Base-by-base conservation (phyloP, 2,888 invertebrate species). In the Fragum whitleyi region DNA sequence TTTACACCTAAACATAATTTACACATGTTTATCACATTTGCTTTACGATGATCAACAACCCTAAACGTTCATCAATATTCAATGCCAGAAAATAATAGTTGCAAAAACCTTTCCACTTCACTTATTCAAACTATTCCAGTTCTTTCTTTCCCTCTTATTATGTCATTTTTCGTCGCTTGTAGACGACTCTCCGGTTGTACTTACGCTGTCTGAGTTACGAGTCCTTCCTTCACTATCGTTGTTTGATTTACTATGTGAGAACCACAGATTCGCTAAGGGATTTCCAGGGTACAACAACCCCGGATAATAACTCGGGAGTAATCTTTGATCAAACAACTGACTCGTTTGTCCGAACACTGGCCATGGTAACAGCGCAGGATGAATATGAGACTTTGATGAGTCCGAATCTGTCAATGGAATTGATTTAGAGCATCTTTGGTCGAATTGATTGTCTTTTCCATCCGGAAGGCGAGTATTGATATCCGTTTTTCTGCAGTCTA, bases 281-380 rank as follows among this genome's bases (percentile, higher is more conserved):
- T 67, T 71, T 47, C 47, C 47, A 14, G 14, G 3, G 29, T 72
- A 77, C 16, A 77, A 7, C 0, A 51, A 14, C 23, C 72, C 74
- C 9, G 29, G 51, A 55, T 65, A 65, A 65, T 65, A 65, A 47
- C 47, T 36, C 0, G 55, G 55, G 7, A 74, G 51, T 7, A 19
- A 26, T 61, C 72, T 71, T 19, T 65, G 62, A 55, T 77, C 77
- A 29, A 62, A 29, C 59, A 65, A 23, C 7, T 70, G 53, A 21
- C 62, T 28, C 16, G 23, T 51, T 2, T 71, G 32, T 28, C 36
- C 39, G 36, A 42, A 55, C 19, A 39, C 21, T 19, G 51, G 39
- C 72, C 65, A 72, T 26, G 61, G 32, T 36, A 65, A 32, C 23
- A 77, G 72, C 1, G 77, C 77, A 26, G 77, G 77, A 57, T 77